phyloP scores from a whole-genome alignment of 2,797 vertebrate species.

The Pelobates cultripes region DNA sequence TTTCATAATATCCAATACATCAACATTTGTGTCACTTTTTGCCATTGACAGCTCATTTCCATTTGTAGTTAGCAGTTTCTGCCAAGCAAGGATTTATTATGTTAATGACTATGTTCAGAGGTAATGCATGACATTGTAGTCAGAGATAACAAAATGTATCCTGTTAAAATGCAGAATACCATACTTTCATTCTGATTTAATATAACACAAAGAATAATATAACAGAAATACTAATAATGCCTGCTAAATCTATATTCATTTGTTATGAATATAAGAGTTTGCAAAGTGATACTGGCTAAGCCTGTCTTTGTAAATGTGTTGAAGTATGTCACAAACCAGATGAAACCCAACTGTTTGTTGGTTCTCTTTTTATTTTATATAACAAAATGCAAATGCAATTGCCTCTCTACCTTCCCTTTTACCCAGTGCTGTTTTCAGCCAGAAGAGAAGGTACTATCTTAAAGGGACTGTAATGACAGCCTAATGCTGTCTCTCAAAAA shows the following conservation, averaged over 20 bases:
- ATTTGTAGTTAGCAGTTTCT: slow-evolving; percentile 54
- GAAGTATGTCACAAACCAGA: background rate
- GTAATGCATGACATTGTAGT: slow-evolving; percentile 40
- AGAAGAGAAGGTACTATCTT: too few species aligned
- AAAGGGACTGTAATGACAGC: too few species aligned
- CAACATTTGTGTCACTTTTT: slow-evolving; percentile 54
- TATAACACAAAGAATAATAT: background rate
- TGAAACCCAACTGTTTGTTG: background rate
- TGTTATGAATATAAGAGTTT: background rate
- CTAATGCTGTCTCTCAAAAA: too few species aligned
- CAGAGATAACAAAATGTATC: slow-evolving; percentile 19
- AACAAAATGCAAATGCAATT: too few species aligned
- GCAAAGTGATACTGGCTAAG: background rate
- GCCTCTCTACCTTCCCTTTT: too few species aligned
- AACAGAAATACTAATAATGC: background rate
- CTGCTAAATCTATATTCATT: background rate
- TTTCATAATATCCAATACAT: slow-evolving; percentile 52
- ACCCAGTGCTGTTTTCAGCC: too few species aligned
- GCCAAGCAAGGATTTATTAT: slow-evolving; percentile 55
- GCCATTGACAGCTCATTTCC: slow-evolving; percentile 53
- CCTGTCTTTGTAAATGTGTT: background rate
- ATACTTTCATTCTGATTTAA: background rate
- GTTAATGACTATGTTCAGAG: slow-evolving; percentile 50
- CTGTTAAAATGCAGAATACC: slow-evolving; percentile 27
- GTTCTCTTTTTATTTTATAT: too few species aligned